Percentiles rank a stretch among this genome's conserved stretches.
phyloP scores from a whole-genome alignment of 1,140 invertebrate genomes.

The Phymorhynchus buccinoides region DNA sequence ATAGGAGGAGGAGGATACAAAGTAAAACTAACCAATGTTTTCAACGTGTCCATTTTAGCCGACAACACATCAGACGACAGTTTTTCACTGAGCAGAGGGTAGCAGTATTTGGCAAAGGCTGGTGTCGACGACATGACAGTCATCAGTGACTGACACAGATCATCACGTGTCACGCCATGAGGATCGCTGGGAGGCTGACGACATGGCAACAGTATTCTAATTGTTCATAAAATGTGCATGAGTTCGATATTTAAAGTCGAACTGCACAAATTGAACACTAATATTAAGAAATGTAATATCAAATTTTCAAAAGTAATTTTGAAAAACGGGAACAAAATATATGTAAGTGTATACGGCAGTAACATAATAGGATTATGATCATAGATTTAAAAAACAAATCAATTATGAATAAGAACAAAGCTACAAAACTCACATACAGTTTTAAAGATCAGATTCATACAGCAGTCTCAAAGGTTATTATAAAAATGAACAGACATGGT shows the following conservation, averaged over 20 bases:
- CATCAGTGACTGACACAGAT: constrained; percentile 81
- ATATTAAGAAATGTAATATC: no score
- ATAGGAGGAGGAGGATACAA: background rate
- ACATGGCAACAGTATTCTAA: background rate
- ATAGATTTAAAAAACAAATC: no score
- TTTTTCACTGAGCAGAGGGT: constrained; percentile 88
- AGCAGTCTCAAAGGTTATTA: no score
- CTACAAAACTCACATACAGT: no score
- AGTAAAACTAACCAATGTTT: constrained; percentile 80
- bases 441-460: no score
- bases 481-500: no score
- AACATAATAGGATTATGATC: no score
- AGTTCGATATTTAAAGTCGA: no score
- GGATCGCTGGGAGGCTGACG: constrained; percentile 73
- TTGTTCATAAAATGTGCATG: background rate
- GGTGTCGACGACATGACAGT: constrained; percentile 82
- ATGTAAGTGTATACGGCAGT: background rate
- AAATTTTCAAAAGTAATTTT: background rate
- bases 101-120: constrained; percentile 83
- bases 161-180: constrained; percentile 81
- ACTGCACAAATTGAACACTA: no score
- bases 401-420: no score
- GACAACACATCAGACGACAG: constrained; percentile 84
- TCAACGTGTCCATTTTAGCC: constrained; percentile 88
- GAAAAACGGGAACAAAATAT: background rate